phyloP scores from a whole-genome alignment of 2,797 vertebrate species.

The Clarias laeviceps region DNA sequence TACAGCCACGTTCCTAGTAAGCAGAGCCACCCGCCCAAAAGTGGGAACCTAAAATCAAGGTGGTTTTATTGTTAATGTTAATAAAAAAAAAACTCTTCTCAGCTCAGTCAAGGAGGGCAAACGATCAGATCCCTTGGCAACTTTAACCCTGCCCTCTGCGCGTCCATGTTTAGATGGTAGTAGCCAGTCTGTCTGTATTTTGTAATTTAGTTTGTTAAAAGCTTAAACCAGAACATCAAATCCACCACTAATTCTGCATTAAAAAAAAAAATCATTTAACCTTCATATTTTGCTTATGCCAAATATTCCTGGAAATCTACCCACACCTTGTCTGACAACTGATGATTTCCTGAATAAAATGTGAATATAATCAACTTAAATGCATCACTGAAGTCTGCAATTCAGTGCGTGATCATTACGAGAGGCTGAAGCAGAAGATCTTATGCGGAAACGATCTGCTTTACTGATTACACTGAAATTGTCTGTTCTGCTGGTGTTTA shows the following conservation, averaged over 20 bases:
- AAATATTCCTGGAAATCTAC: background rate
- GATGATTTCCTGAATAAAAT: background rate
- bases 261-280: too few relatives aligned
- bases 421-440: background rate
- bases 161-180: too few relatives aligned
- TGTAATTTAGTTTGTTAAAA: background rate
- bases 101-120: too few relatives aligned
- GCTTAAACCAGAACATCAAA: background rate
- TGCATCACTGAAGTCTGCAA: background rate
- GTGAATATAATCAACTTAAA: background rate
- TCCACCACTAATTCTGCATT: background rate
- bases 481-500: conserved; percentile 12
- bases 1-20: too few relatives aligned
- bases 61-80: too few relatives aligned
- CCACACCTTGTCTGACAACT: background rate
- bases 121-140: too few relatives aligned
- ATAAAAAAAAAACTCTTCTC: too few relatives aligned
- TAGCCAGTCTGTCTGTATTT: background rate
- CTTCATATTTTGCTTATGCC: background rate
- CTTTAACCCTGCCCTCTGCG: too few relatives aligned
- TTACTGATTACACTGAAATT: background rate
- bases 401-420: background rate
- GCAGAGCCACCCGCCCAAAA: too few relatives aligned
- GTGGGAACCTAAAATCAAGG: too few relatives aligned
- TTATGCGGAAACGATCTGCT: background rate